Percentiles rank a stretch among this genome's conserved stretches.
phyloP scores from a whole-genome alignment of 2,113 vertebrate species.

The Dolichallabes microphthalmus region DNA sequence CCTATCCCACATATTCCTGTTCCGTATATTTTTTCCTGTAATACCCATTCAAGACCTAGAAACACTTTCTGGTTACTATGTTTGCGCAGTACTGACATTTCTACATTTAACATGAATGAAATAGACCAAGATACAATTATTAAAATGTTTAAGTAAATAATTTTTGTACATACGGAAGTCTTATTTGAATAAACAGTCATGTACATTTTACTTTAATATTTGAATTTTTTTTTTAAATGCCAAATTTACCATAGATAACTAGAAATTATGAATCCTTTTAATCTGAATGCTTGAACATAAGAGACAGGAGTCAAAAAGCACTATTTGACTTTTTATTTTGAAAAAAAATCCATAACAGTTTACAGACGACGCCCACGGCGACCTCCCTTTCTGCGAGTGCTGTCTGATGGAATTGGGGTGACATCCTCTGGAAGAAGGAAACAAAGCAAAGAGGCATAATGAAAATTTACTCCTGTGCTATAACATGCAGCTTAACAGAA shows the following conservation, averaged over 20 bases:
- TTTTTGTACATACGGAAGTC: background rate
- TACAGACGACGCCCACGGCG: slow-evolving; percentile 96
- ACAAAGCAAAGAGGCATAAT: background rate
- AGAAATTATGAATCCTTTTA: background rate
- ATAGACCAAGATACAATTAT: background rate
- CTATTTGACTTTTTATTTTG: slow-evolving; percentile 77
- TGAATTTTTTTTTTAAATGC: background rate
- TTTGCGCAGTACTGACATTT: background rate
- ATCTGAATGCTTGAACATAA: background rate
- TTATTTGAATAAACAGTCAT: background rate
- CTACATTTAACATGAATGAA: background rate
- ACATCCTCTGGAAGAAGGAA: slow-evolving; percentile 85
- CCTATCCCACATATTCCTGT: background rate
- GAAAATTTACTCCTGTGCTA: background rate
- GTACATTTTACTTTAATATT: background rate
- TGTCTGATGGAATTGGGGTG: slow-evolving; percentile 97
- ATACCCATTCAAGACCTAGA: background rate
- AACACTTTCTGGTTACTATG: background rate
- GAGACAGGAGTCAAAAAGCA: slow-evolving; percentile 22
- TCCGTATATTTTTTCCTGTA: background rate
- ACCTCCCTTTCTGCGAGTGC: slow-evolving; percentile 96
- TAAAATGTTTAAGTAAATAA: no score
- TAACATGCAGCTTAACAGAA: background rate
- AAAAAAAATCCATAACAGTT: slow-evolving; percentile 65
- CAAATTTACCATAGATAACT: background rate